Base-by-base conservation (phyloP, 2,113 vertebrate genomes). In the Accipiter virgatus region DNA sequence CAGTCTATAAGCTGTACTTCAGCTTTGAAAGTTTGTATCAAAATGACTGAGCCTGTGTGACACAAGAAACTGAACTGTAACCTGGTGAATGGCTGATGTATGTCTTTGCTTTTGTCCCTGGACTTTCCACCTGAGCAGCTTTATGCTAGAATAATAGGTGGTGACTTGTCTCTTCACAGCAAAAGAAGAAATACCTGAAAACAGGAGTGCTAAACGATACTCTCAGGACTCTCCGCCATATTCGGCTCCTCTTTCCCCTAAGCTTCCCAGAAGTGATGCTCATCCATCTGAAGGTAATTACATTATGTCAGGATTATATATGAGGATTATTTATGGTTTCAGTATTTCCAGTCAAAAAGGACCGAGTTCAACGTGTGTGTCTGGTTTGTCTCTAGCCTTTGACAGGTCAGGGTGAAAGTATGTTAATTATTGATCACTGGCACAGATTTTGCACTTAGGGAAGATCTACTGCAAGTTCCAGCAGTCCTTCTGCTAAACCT, bases 241-340 rank as follows among this genome's bases (percentile, higher is more conserved):
- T n/a, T 96, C 98, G 34, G 98, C 98, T 65, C 98, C 99, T 66
- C 98, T 99, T 73, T 99, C 99, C 53, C 98, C 99, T 45, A 99
- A 99, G 96, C 97, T 99, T 65, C 96, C 99, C 82, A 98, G 98
- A 83, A 97, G 97, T 13, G 98, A 98, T 82, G 96, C 98, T 66
- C 98, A 98, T 93, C 98, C 98, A 29, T 98, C 98, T 95, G 98
- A 99, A 99, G 99, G 99, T 99, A 99, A 97, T 81, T 82, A 95
- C 10, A 34, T 86, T 82, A 73, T 74, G 71, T 79, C 23, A 4
- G 72, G 58, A 59, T 91, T 94, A 70, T 55, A 50, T 88, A 77
- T 58, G 91, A 90, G 86, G 78, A 70, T 95, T 95, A 90, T 95
- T 86, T 96, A 90, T 88, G 67, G 47, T 58, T 91, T 93, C 55